Evolutionary conservation across 2,113 vertebrate genomes (phyloP).

Genomic region (Dromaius novaehollandiae): DNA sequence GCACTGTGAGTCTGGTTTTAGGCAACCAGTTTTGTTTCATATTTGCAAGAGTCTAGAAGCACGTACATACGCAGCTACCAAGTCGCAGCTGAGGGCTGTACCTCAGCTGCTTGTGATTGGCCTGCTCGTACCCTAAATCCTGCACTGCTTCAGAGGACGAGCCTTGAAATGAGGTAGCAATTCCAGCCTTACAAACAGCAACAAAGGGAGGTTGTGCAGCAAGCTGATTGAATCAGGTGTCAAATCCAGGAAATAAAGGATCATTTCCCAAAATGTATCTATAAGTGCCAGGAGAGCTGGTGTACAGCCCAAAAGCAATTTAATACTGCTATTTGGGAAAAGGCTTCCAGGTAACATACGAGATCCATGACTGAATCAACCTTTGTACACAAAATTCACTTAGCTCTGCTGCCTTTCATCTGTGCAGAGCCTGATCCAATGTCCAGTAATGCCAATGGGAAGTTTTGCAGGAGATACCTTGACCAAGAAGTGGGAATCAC

Average conservation of each 20-base stretch:
- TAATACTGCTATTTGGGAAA: not conserved
- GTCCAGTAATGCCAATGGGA: not conserved
- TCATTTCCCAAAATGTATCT: not conserved
- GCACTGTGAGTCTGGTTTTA: not conserved
- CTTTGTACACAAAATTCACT: not conserved
- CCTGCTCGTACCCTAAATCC: not conserved
- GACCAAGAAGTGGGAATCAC: not conserved
- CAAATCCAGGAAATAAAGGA: not conserved
- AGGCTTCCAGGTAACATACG: not conserved
- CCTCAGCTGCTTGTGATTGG: not conserved
- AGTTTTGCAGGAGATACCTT: not conserved
- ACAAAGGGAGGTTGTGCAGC: not conserved
- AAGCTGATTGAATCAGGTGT: not conserved
- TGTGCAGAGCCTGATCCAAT: not conserved
- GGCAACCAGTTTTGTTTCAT: not conserved
- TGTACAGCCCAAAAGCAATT: not conserved
- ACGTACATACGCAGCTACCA: not conserved
- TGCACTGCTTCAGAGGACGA: fast-evolving
- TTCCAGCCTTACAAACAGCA: not conserved
- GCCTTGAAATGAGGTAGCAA: constrained; percentile 13
- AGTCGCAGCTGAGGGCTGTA: not conserved
- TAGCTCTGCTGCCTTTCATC: not conserved
- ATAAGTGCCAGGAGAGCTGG: not conserved
- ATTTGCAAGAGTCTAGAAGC: not conserved
- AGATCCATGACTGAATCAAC: not conserved